These are phyloP conservation scores for Argya squamiceps DNA, from an alignment of 2,797 vertebrate species.

Conservation along the genomic window DNA sequence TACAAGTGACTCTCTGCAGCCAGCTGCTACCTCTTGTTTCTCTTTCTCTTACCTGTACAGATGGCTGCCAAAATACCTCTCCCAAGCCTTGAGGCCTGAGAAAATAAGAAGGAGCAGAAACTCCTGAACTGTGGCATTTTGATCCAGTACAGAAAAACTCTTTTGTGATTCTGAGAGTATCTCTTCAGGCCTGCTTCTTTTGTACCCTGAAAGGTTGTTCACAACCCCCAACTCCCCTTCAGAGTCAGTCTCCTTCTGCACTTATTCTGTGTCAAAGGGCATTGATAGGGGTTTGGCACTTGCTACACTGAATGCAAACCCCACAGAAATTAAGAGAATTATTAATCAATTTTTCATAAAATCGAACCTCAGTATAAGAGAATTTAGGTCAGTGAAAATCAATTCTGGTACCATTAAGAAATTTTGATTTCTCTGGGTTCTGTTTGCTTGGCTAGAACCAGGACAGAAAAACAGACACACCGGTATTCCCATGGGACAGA, in stretches of 20 bases:
- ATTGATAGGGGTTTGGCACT: fast-evolving
- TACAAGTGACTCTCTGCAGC: background rate
- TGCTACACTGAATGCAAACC: fast-evolving
- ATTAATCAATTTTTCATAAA: background rate
- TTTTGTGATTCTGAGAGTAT: background rate
- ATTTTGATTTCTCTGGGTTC: background rate
- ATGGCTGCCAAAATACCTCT: background rate
- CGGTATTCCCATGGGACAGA: background rate
- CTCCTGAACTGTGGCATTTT: background rate
- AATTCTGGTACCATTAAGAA: background rate
- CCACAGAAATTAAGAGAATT: background rate
- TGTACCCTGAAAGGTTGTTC: background rate
- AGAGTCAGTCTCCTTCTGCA: background rate
- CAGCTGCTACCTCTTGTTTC: background rate
- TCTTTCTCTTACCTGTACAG: background rate
- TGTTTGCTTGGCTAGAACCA: background rate
- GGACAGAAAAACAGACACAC: background rate
- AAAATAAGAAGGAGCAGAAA: background rate
- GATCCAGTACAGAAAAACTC: fast-evolving
- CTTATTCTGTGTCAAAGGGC: background rate
- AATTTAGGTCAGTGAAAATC: background rate
- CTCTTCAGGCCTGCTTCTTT: background rate
- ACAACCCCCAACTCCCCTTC: background rate
- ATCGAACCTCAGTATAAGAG: background rate
- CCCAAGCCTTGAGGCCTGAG: background rate